Conservation (phyloP, 1,140 invertebrate genomes). For the Lamellibrachia luymesi region DNA sequence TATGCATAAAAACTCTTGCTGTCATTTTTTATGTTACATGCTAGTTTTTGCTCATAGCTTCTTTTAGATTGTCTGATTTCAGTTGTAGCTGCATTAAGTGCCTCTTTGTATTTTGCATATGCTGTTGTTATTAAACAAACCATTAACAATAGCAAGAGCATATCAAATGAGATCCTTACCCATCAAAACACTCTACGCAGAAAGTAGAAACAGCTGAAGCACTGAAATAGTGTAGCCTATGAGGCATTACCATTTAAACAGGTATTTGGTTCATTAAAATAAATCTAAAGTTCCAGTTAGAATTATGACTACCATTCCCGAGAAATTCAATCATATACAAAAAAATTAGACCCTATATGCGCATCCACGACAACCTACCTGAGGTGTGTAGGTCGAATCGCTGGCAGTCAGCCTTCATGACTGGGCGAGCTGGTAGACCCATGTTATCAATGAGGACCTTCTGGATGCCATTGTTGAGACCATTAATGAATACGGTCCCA, state of each 20-base stretch:
- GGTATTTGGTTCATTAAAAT: neutral
- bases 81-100: too few species aligned
- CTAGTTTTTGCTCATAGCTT: too few species aligned
- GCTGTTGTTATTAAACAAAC: too few species aligned
- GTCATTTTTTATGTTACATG: too few species aligned
- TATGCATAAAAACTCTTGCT: too few species aligned
- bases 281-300: neutral
- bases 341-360: neutral
- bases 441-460: slow-evolving; percentile 12
- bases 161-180: too few species aligned
- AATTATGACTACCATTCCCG: neutral
- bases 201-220: too few species aligned
- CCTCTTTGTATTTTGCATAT: too few species aligned
- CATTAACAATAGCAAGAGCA: too few species aligned
- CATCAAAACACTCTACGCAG: too few species aligned
- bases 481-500: slow-evolving; percentile 14
- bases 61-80: too few species aligned
- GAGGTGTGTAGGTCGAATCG: neutral
- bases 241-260: neutral
- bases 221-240: neutral
- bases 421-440: neutral
- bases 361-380: neutral
- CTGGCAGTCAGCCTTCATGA: neutral
- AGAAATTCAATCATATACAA: neutral
- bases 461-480: neutral